Percentiles rank a stretch among this genome's conserved stretches.
phyloP scores from a whole-genome alignment of 2,888 invertebrate genomes.

The Pachliopta kotzebuea region DNA sequence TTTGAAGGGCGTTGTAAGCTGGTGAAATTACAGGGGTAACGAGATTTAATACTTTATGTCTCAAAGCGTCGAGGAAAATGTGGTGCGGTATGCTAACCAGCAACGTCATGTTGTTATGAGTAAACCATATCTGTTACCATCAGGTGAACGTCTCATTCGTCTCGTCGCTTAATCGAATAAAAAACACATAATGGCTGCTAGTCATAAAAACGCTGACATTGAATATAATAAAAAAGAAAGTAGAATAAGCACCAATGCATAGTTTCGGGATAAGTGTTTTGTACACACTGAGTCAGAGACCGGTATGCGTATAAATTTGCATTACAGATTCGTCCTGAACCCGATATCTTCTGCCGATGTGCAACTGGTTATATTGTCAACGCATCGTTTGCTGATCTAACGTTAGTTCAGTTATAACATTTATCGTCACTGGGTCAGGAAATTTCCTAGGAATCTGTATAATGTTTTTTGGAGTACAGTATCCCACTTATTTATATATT shows the following conservation, averaged over 20 bases:
- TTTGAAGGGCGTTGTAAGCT: too few relatives aligned
- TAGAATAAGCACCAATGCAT: neutral
- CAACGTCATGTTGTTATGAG: too few relatives aligned
- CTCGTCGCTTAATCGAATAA: too few relatives aligned
- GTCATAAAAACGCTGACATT: neutral
- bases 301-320: constrained; percentile 48
- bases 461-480: neutral
- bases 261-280: constrained; percentile 18
- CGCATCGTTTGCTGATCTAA: neutral
- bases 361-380: constrained; percentile 39
- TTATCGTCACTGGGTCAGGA: neutral
- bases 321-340: constrained; percentile 46
- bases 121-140: too few relatives aligned
- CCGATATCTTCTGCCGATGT: constrained; percentile 40
- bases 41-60: too few relatives aligned
- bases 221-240: constrained; percentile 2
- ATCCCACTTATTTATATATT: neutral
- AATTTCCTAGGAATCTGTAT: neutral
- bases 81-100: too few relatives aligned
- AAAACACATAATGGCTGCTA: neutral
- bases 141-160: too few relatives aligned
- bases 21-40: too few relatives aligned
- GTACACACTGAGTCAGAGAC: constrained; percentile 38
- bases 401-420: neutral
- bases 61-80: too few relatives aligned